Percentiles rank a stretch among this genome's conserved stretches.
Conservation (phyloP, 2,888 invertebrate species). For the Plebejus melissa region DNA sequence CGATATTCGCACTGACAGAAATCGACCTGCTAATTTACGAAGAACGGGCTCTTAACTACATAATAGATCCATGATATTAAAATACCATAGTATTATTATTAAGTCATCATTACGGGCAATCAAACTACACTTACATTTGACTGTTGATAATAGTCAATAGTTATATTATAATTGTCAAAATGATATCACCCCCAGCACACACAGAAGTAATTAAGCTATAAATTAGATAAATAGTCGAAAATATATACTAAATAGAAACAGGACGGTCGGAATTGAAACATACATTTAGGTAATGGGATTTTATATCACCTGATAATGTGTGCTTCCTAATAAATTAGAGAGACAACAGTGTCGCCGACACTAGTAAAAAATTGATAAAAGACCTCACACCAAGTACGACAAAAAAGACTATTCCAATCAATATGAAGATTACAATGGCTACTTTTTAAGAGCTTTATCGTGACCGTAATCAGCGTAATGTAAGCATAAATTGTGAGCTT, state of each 20-base stretch:
- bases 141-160: background rate
- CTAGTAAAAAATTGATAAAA: slow-evolving; percentile 19
- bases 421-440: slow-evolving; percentile 5
- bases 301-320: slow-evolving; percentile 13
- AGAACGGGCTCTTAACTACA: too few species aligned
- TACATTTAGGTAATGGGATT: slow-evolving; percentile 23
- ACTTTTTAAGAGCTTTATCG: slow-evolving; percentile 9
- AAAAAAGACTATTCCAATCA: background rate
- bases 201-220: slow-evolving; percentile 7
- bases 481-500: background rate
- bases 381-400: slow-evolving; percentile 16
- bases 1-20: too few species aligned
- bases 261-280: background rate
- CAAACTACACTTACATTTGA: too few species aligned
- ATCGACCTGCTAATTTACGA: too few species aligned
- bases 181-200: background rate
- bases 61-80: too few species aligned
- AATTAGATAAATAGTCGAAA: background rate
- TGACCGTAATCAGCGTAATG: background rate
- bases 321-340: slow-evolving; percentile 9
- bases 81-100: too few species aligned
- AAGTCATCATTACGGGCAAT: too few species aligned
- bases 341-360: slow-evolving; percentile 8
- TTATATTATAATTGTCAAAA: background rate
- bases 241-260: slow-evolving; percentile 8